phyloP scores from a whole-genome alignment of 2,888 invertebrate species.

The Listrodromus nycthemerus region DNA sequence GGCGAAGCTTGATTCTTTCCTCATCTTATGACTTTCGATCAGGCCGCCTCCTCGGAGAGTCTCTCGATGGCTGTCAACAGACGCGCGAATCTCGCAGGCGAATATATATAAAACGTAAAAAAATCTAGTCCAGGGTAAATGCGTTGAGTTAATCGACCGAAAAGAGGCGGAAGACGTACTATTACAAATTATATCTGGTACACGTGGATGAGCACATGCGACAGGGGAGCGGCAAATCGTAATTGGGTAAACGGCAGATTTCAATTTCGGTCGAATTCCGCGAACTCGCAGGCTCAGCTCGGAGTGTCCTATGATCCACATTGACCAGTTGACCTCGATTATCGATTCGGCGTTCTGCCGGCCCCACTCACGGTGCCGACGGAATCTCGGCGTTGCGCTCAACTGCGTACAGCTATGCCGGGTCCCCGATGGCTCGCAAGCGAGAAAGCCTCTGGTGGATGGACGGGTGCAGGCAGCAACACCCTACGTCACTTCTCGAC shows the following conservation, averaged over 20 bases:
- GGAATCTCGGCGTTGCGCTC: neutral
- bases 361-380: too few relatives aligned
- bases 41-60: constrained; percentile 1
- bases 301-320: constrained; percentile 49
- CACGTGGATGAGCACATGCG: neutral
- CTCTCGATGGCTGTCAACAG: neutral
- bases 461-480: neutral
- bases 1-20: constrained; percentile 19
- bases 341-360: constrained; percentile 53
- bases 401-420: neutral
- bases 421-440: constrained; percentile 11
- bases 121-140: neutral
- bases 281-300: constrained; percentile 37
- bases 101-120: neutral
- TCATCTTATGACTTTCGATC: constrained; percentile 41
- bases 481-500: constrained; percentile 67
- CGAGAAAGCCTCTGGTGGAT: constrained; percentile 27
- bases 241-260: constrained; percentile 58
- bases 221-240: constrained; percentile 9
- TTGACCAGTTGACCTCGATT: constrained; percentile 70
- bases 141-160: neutral
- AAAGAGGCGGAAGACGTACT: neutral
- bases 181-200: neutral
- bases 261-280: constrained; percentile 58
- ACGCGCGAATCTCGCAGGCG: neutral